Conservation (phyloP, 1,140 invertebrate species). For the Sarcophaga bullata region DNA sequence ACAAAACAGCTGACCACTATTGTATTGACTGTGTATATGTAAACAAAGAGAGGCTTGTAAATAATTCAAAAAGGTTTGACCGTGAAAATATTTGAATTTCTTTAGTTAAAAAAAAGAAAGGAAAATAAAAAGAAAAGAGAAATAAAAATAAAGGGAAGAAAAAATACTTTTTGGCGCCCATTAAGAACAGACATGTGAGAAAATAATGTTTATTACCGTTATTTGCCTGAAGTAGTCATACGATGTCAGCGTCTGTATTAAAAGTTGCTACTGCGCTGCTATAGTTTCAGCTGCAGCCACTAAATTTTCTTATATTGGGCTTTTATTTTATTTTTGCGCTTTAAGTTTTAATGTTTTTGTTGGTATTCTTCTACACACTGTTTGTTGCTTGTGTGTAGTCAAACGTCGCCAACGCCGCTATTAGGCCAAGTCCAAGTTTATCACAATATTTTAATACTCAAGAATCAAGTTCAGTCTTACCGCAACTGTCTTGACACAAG, state of each 20-base stretch:
- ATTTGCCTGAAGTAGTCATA: not conserved
- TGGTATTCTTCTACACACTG: not conserved
- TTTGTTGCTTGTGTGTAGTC: not conserved
- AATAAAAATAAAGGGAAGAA: too few species aligned
- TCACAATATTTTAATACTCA: conserved; percentile 55
- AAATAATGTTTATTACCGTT: not conserved
- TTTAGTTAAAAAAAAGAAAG: too few species aligned
- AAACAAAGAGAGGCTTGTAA: not conserved
- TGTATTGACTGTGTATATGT: not conserved
- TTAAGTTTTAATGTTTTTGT: not conserved
- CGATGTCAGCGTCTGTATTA: not conserved
- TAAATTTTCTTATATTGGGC: not conserved
- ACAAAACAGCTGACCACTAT: not conserved
- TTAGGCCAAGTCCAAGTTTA: conserved; percentile 62
- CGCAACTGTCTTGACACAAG: conserved; percentile 63
- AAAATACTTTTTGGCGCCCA: not conserved
- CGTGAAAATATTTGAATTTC: not conserved
- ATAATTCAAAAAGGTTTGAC: not conserved
- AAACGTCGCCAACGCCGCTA: not conserved
- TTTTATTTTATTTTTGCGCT: not conserved
- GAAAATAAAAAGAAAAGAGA: too few species aligned
- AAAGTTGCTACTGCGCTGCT: not conserved
- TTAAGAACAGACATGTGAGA: not conserved
- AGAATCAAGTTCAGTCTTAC: conserved; percentile 65
- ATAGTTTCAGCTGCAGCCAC: not conserved